Evolutionary conservation across 2,888 invertebrate species (phyloP).

Genomic region (Zele albiditarsus): DNA sequence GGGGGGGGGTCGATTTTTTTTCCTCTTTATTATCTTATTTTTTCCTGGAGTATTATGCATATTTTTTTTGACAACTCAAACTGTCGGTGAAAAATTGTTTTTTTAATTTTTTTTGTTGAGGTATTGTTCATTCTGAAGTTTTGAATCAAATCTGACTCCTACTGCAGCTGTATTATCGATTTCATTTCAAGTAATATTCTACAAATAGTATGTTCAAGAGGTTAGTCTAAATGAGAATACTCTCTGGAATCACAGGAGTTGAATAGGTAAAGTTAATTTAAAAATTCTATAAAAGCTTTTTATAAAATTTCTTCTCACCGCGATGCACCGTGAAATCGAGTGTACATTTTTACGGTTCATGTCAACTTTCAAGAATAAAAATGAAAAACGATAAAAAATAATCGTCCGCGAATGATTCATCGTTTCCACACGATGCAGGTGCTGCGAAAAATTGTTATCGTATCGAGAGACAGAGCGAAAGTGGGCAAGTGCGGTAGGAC

Average conservation of each 20-base stretch:
- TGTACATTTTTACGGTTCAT: not conserved
- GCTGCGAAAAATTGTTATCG: constrained; percentile 52
- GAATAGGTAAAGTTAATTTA: not conserved
- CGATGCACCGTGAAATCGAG: constrained; percentile 21
- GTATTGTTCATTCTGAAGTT: too few relatives aligned
- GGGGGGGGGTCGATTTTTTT: too few relatives aligned
- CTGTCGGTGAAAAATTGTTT: too few relatives aligned
- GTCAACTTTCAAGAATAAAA: constrained; percentile 21
- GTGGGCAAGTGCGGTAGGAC: not conserved
- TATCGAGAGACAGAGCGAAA: constrained; percentile 34
- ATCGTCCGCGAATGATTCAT: constrained; percentile 27
- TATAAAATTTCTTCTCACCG: not conserved
- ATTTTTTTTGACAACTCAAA: too few relatives aligned
- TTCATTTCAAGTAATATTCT: too few relatives aligned
- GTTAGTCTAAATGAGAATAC: too few relatives aligned
- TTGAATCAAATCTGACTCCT: too few relatives aligned
- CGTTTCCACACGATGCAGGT: constrained; percentile 42
- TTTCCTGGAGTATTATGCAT: too few relatives aligned
- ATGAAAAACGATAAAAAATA: constrained; percentile 33
- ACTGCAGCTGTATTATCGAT: too few relatives aligned
- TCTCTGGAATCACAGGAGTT: not conserved
- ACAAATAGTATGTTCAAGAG: too few relatives aligned
- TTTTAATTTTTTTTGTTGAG: too few relatives aligned
- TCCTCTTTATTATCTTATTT: too few relatives aligned
- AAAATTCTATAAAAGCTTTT: not conserved